Conservation (phyloP, 2,888 invertebrate genomes). For the Campoletis raptor region DNA sequence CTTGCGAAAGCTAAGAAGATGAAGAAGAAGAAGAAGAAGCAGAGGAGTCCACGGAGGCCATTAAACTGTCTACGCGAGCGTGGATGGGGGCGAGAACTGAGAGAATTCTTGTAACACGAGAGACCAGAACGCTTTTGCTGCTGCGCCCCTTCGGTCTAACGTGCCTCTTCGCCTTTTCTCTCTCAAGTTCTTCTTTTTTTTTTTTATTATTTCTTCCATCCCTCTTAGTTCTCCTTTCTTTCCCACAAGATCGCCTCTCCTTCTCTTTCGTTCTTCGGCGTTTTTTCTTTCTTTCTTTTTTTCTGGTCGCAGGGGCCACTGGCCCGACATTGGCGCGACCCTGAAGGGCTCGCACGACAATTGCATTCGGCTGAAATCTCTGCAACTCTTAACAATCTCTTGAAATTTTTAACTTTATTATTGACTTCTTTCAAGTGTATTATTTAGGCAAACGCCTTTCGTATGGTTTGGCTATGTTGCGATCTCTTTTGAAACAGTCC, state of each 20-base stretch:
- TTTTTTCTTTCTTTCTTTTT: conserved; percentile 18
- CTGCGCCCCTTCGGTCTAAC: conserved; percentile 59
- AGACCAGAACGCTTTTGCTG: conserved; percentile 64
- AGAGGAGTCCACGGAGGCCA: conserved; percentile 79
- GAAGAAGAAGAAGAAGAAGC: conserved; percentile 65
- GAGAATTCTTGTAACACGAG: conserved; percentile 79
- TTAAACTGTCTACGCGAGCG: conserved; percentile 81
- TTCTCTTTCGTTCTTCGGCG: conserved; percentile 29
- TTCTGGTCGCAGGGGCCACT: conserved; percentile 68
- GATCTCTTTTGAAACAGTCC: not conserved
- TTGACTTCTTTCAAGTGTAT: not conserved
- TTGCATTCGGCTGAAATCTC: conserved; percentile 39
- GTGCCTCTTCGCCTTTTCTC: conserved; percentile 54
- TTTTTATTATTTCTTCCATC: conserved; percentile 72
- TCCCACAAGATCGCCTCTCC: conserved; percentile 40
- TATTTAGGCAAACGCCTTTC: not conserved
- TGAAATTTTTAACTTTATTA: not conserved
- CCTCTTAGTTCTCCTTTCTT: conserved; percentile 69
- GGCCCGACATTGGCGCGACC: conserved; percentile 75
- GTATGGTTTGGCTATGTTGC: not conserved
- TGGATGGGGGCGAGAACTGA: conserved; percentile 71
- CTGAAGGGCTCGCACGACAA: conserved; percentile 67
- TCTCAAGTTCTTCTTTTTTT: conserved; percentile 63
- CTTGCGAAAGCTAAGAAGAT: conserved; percentile 65
- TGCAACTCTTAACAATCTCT: not conserved